These are phyloP conservation scores for Phortica magna DNA, from an alignment of 2,888 invertebrate species.

Conservation along the genomic window DNA sequence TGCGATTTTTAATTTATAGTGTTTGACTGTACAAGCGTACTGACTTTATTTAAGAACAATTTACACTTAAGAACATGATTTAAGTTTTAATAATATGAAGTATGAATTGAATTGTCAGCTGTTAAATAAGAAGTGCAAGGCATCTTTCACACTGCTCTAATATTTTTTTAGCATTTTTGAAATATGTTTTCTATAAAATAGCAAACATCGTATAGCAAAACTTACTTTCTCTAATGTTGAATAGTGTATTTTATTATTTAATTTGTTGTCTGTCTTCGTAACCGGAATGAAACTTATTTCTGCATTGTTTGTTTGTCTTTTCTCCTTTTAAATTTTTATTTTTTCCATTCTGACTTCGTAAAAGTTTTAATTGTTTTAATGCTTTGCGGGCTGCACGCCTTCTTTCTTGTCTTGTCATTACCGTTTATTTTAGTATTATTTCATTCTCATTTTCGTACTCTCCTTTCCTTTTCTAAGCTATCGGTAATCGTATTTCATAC, in stretches of 20 bases:
- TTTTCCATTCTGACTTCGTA: conserved; percentile 3
- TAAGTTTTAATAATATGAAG: too few relatives aligned
- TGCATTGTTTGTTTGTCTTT: neutral
- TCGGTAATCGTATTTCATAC: neutral
- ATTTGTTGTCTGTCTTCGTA: too few relatives aligned
- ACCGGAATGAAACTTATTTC: too few relatives aligned
- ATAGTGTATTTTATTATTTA: neutral
- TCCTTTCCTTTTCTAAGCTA: neutral
- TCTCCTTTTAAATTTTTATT: conserved; percentile 5
- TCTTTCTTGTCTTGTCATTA: neutral
- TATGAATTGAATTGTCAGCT: too few relatives aligned
- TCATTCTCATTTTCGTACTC: neutral
- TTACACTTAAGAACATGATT: neutral
- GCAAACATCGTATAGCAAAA: too few relatives aligned
- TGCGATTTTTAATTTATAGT: neutral
- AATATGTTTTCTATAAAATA: too few relatives aligned
- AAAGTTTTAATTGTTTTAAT: conserved; percentile 20
- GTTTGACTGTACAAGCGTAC: neutral
- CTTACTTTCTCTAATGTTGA: neutral
- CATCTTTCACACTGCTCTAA: too few relatives aligned
- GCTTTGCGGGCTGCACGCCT: neutral
- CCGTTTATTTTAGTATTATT: conserved; percentile 13
- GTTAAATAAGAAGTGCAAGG: too few relatives aligned
- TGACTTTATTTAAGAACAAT: neutral
- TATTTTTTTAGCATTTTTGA: too few relatives aligned